Evolutionary conservation across 2,113 vertebrate genomes (phyloP).

Genomic region (Leptobrachium ailaonicum): DNA sequence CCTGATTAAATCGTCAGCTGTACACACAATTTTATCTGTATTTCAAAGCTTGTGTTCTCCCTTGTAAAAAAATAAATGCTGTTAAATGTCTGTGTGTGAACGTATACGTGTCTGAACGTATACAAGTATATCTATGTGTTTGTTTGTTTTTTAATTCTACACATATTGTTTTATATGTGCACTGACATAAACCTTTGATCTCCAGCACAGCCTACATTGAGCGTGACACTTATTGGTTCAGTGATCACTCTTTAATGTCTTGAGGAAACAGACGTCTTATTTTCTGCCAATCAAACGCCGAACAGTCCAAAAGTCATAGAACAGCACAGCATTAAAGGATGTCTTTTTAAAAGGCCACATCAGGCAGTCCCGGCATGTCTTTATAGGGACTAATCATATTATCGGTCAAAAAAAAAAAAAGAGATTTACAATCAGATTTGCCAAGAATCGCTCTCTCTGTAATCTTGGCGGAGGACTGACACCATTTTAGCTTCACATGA

Average conservation of each 20-base stretch:
- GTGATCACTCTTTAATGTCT: background rate
- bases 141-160: too few species aligned
- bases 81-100: too few species aligned
- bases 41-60: too few species aligned
- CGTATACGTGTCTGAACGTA: too few species aligned
- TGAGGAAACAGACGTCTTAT: background rate
- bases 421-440: slow-evolving; percentile 78
- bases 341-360: slow-evolving; percentile 82
- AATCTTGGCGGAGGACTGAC: slow-evolving; percentile 78
- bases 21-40: too few species aligned
- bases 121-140: too few species aligned
- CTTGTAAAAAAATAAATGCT: too few species aligned
- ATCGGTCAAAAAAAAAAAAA: slow-evolving; percentile 58
- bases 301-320: slow-evolving; percentile 46
- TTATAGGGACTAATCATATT: slow-evolving; percentile 81
- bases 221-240: too few species aligned
- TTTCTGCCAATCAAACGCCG: background rate
- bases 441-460: slow-evolving; percentile 72
- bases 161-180: too few species aligned
- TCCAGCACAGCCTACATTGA: too few species aligned
- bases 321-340: slow-evolving; percentile 66
- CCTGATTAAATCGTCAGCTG: too few species aligned
- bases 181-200: too few species aligned
- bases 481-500: slow-evolving; percentile 74
- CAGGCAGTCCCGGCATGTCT: slow-evolving; percentile 78